Percentiles rank a stretch among this genome's conserved stretches.
These are phyloP conservation scores for Molossus molossus DNA, from an alignment of 2,797 vertebrate genomes.

Conservation along the genomic window DNA sequence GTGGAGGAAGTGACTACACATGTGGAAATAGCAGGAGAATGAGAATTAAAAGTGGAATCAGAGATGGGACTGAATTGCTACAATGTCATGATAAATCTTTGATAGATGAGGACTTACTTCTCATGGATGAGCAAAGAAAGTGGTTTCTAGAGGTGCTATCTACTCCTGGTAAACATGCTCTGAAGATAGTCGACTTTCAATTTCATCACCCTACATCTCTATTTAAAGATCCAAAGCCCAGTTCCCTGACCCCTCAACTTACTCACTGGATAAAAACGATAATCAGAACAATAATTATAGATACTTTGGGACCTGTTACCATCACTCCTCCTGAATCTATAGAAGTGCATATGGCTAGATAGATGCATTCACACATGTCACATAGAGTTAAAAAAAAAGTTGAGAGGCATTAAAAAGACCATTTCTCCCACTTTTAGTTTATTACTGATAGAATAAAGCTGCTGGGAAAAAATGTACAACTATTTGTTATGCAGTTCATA, in stretches of 20 bases:
- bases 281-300: background rate
- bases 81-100: background rate
- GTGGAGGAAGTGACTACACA: background rate
- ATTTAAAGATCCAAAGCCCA: background rate
- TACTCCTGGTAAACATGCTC: background rate
- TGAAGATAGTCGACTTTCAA: background rate
- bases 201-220: background rate
- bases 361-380: background rate
- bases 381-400: background rate
- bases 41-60: background rate
- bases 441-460: background rate
- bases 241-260: background rate
- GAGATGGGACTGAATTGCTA: too few species aligned
- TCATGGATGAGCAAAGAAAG: background rate
- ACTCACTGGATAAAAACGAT: background rate
- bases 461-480: slow-evolving; percentile 8
- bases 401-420: background rate
- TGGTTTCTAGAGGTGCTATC: background rate
- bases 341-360: background rate
- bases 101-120: too few species aligned
- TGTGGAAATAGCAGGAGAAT: background rate
- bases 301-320: background rate
- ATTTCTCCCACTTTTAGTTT: background rate
- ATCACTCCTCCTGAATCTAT: background rate
- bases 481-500: background rate